Percentiles rank a stretch among this genome's conserved stretches.
Evolutionary conservation across 1,140 invertebrate genomes (phyloP).

Genomic region (Drosophila fuyamai): DNA sequence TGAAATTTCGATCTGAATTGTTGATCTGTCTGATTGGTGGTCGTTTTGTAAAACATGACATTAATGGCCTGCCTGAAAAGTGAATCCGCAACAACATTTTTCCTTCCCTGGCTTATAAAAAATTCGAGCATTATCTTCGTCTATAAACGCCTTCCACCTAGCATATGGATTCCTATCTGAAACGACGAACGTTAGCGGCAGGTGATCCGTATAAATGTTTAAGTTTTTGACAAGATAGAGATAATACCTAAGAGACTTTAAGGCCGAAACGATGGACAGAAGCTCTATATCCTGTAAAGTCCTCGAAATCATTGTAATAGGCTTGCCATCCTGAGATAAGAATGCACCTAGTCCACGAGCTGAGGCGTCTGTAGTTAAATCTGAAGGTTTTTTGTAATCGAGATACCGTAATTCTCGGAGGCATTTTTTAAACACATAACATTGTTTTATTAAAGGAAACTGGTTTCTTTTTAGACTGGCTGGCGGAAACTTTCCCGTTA

Average conservation of each 20-base stretch:
- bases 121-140: slow-evolving; percentile 1
- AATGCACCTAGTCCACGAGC: neutral
- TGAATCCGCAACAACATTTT: slow-evolving; percentile 9
- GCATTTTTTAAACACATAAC: no score
- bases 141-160: slow-evolving; percentile 23
- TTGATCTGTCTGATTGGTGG: neutral
- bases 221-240: slow-evolving; percentile 15
- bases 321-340: no score
- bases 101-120: no score
- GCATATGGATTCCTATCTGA: slow-evolving; percentile 10
- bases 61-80: neutral
- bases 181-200: slow-evolving; percentile 11
- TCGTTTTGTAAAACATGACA: neutral
- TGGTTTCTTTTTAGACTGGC: neutral
- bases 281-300: neutral
- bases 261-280: neutral
- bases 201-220: slow-evolving; percentile 24
- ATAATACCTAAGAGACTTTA: slow-evolving; percentile 4
- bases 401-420: no score
- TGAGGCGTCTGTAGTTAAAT: neutral
- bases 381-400: no score
- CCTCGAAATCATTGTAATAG: slow-evolving; percentile 9
- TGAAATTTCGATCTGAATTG: neutral
- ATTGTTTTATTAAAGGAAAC: neutral
- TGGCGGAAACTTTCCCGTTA: neutral